Percentiles rank a stretch among this genome's conserved stretches.
phyloP scores from a whole-genome alignment of 2,888 invertebrate genomes.

The Dryobota labecula region DNA sequence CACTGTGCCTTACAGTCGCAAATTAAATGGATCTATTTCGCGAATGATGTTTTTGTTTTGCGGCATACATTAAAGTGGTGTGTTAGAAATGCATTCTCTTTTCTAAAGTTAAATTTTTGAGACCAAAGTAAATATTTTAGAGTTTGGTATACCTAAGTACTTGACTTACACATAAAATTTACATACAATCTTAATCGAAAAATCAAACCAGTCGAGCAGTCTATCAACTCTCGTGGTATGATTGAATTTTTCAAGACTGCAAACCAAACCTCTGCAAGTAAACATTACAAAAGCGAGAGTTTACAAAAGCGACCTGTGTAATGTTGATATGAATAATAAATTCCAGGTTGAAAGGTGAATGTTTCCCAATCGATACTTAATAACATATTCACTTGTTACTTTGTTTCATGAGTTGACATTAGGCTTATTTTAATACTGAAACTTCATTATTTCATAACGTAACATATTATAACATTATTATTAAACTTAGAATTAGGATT shows the following conservation, averaged over 20 bases:
- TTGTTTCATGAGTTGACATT: conserved; percentile 1
- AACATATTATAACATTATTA: too few relatives aligned
- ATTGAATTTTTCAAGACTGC: neutral
- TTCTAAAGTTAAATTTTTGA: neutral
- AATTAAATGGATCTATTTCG: neutral
- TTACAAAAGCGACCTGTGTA: conserved; percentile 16
- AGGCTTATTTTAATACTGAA: neutral
- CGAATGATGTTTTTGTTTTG: neutral
- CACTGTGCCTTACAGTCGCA: too few relatives aligned
- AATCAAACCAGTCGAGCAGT: too few relatives aligned
- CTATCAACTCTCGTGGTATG: neutral
- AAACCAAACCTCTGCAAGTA: neutral
- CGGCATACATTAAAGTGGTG: neutral
- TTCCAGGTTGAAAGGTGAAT: conserved; percentile 22
- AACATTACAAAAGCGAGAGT: conserved; percentile 8
- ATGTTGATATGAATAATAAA: conserved; percentile 39
- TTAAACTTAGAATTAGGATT: neutral
- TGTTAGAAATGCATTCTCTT: neutral
- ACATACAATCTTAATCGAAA: neutral
- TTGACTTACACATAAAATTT: neutral
- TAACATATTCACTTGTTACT: conserved; percentile 3
- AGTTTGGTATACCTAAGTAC: neutral
- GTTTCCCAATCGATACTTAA: conserved; percentile 30
- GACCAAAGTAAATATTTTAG: neutral
- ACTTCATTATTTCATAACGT: too few relatives aligned